Evolutionary conservation across 2,113 vertebrate species (phyloP).

Genomic region (Dermatemys mawii): DNA sequence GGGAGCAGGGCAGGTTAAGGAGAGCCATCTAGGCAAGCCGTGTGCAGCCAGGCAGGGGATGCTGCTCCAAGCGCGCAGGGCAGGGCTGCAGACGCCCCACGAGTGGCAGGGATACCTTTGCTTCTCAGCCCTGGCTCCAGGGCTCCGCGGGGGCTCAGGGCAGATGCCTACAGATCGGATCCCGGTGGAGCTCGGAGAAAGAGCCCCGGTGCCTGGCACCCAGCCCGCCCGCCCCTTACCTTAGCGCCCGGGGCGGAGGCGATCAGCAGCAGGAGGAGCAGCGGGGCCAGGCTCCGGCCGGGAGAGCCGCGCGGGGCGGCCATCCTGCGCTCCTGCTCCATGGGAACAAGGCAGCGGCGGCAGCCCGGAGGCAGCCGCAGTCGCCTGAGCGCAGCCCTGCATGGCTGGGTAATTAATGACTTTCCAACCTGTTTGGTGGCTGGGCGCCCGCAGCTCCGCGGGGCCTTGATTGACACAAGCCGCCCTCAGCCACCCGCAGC

Average conservation of each 20-base stretch:
- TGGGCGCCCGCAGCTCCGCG: slow-evolving; percentile 30
- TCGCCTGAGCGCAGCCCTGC: slow-evolving; percentile 48
- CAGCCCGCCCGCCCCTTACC: slow-evolving; percentile 60
- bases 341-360: slow-evolving; percentile 27
- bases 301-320: slow-evolving; percentile 44
- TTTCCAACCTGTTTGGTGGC: slow-evolving; percentile 77
- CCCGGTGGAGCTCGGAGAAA: neutral
- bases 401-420: slow-evolving; percentile 77
- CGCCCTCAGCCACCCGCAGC: neutral
- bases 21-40: neutral
- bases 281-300: neutral
- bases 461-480: slow-evolving; percentile 36
- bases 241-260: slow-evolving; percentile 49
- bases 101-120: no score
- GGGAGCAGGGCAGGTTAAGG: no score
- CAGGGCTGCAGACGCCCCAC: neutral
- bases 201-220: neutral
- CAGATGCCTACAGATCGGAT: neutral
- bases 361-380: slow-evolving; percentile 35
- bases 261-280: neutral
- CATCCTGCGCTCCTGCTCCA: slow-evolving; percentile 55
- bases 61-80: neutral
- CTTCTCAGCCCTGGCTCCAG: no score
- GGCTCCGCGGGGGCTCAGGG: no score
- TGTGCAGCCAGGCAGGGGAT: neutral